Percentiles rank a stretch among this genome's conserved stretches.
Evolutionary conservation across 2,113 vertebrate genomes (phyloP).

Genomic region (Proterorhinus semilunaris): DNA sequence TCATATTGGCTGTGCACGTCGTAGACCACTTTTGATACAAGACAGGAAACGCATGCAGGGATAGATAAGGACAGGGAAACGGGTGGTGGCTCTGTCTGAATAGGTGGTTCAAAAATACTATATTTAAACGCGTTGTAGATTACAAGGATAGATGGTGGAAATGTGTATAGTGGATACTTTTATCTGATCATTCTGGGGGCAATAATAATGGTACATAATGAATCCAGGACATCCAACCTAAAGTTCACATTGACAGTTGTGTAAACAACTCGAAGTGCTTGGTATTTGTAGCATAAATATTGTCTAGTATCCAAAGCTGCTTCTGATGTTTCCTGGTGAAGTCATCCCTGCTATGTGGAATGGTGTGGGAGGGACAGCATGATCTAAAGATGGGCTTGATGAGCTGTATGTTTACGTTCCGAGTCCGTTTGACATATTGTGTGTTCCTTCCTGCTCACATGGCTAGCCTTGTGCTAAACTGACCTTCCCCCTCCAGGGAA

Average conservation of each 20-base stretch:
- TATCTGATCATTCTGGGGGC: too few relatives aligned
- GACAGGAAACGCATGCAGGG: not conserved
- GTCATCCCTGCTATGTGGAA: constrained; percentile 9
- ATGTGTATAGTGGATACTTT: not conserved
- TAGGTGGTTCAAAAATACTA: constrained; percentile 11
- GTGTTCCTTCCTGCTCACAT: constrained; percentile 40
- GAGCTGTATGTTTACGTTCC: constrained; percentile 45
- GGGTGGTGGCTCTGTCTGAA: constrained; percentile 1
- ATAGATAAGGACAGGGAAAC: not conserved
- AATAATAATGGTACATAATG: too few relatives aligned
- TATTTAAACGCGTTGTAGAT: not conserved
- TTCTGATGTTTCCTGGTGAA: constrained; percentile 15
- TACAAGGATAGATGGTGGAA: not conserved
- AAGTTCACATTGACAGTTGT: not conserved
- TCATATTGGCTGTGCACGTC: not conserved
- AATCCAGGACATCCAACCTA: not conserved
- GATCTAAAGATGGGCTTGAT: constrained; percentile 23
- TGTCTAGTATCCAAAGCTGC: constrained; percentile 1
- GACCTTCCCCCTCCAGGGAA: not conserved
- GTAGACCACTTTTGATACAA: not conserved
- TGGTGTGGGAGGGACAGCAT: not conserved
- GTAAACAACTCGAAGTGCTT: not conserved
- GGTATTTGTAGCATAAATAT: not conserved
- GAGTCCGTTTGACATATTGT: constrained; percentile 49
- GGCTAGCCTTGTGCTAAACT: constrained; percentile 8